Evolutionary conservation across 2,113 vertebrate genomes (phyloP).

Genomic region (Istiophorus platypterus): DNA sequence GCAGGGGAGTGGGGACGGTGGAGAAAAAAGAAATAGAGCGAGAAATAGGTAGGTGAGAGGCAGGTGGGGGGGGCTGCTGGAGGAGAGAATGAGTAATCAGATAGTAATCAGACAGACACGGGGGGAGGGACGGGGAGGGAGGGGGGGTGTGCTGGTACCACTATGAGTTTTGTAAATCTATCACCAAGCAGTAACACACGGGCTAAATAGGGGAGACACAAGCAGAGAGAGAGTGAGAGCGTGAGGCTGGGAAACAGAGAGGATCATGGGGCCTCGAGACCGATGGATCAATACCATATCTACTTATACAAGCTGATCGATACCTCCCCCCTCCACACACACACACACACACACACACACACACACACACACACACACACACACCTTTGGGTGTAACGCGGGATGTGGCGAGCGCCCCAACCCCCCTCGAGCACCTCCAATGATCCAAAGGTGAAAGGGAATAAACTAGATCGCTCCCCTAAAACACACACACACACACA

Average conservation of each 20-base stretch:
- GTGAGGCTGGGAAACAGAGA: slow-evolving; percentile 46
- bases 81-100: slow-evolving; percentile 63
- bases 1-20: neutral
- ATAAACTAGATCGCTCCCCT: slow-evolving; percentile 35
- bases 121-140: neutral
- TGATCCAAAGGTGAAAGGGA: slow-evolving; percentile 37
- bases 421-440: slow-evolving; percentile 12
- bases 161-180: slow-evolving; percentile 60
- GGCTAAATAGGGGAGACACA: slow-evolving; percentile 59
- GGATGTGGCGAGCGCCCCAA: neutral
- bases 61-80: slow-evolving; percentile 16
- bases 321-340: slow-evolving; percentile 58
- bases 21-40: neutral
- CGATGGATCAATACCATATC: slow-evolving; percentile 74
- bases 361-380: slow-evolving; percentile 52
- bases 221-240: slow-evolving; percentile 41
- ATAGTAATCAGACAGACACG: slow-evolving; percentile 53
- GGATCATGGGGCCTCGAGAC: slow-evolving; percentile 62
- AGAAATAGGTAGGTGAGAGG: slow-evolving; percentile 29
- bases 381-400: slow-evolving; percentile 22
- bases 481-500: slow-evolving; percentile 2
- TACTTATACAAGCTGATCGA: slow-evolving; percentile 73
- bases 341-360: slow-evolving; percentile 54
- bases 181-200: slow-evolving; percentile 61
- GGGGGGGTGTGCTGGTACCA: slow-evolving; percentile 41